Conservation (phyloP, 2,888 invertebrate genomes). For the Aphelenchoides bicaudatus region DNA sequence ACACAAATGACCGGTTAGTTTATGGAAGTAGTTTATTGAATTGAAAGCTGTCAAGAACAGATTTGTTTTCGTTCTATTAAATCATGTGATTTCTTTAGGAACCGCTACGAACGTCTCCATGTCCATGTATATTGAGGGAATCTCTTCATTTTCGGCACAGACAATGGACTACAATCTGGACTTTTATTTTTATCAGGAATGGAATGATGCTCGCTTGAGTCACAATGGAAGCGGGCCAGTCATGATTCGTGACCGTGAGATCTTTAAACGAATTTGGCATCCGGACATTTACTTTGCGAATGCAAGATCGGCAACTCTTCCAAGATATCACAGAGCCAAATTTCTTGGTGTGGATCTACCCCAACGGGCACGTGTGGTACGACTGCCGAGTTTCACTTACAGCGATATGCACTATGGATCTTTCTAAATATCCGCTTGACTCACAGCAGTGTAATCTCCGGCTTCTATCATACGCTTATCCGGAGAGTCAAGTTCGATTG, state of each 20-base stretch:
- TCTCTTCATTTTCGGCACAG: slow-evolving; percentile 59
- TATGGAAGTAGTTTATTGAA: too few species aligned
- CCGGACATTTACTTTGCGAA: slow-evolving; percentile 58
- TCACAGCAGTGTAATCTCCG: slow-evolving; percentile 65
- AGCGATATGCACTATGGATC: slow-evolving; percentile 67
- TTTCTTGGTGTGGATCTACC: slow-evolving; percentile 58
- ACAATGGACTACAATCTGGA: slow-evolving; percentile 60
- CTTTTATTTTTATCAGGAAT: slow-evolving; percentile 58
- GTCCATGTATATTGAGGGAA: slow-evolving; percentile 60
- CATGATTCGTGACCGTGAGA: slow-evolving; percentile 48
- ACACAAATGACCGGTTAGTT: slow-evolving; percentile 53
- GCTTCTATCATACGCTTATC: slow-evolving; percentile 63
- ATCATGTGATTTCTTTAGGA: slow-evolving; percentile 35
- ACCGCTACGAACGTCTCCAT: slow-evolving; percentile 58
- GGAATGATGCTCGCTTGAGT: slow-evolving; percentile 50
- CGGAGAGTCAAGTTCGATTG: slow-evolving; percentile 53
- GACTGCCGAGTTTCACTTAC: slow-evolving; percentile 63
- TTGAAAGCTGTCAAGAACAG: too few species aligned
- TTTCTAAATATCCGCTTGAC: slow-evolving; percentile 65
- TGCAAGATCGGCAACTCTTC: too few species aligned
- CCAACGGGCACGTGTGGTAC: slow-evolving; percentile 57
- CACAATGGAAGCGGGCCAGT: slow-evolving; percentile 55
- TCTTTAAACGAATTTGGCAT: slow-evolving; percentile 52
- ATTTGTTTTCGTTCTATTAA: too few species aligned
- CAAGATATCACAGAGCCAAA: slow-evolving; percentile 58